Evolutionary conservation across 2,888 invertebrate species (phyloP).

Genomic region (Cerceris rybyensis): DNA sequence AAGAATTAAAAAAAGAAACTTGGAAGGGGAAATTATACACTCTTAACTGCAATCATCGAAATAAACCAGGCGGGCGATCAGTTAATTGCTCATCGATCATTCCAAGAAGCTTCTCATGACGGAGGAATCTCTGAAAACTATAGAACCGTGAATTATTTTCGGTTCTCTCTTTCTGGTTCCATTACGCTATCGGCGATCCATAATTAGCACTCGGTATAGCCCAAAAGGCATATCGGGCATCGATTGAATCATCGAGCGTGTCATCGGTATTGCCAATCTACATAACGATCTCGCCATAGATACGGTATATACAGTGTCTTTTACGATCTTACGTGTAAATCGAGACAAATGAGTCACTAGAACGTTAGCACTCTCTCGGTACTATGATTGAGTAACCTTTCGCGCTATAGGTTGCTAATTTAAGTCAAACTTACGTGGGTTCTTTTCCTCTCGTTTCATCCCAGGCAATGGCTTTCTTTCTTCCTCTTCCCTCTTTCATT

Average conservation of each 20-base stretch:
- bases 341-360: constrained; percentile 77
- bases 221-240: constrained; percentile 6
- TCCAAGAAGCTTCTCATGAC: neutral
- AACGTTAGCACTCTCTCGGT: constrained; percentile 56
- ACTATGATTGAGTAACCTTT: constrained; percentile 79
- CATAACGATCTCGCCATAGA: neutral
- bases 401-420: constrained; percentile 81
- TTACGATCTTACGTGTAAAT: constrained; percentile 55
- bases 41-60: too few species aligned
- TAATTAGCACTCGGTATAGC: constrained; percentile 20
- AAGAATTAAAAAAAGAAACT: too few species aligned
- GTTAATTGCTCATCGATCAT: too few species aligned
- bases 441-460: constrained; percentile 57
- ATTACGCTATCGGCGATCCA: neutral
- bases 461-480: constrained; percentile 16
- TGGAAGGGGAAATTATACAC: too few species aligned
- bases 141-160: neutral
- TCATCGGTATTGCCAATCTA: constrained; percentile 35
- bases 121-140: neutral
- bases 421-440: constrained; percentile 70
- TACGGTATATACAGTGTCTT: constrained; percentile 31
- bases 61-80: too few species aligned
- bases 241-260: constrained; percentile 25
- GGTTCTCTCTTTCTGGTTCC: neutral
- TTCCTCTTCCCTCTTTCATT: constrained; percentile 37